Percentiles rank a stretch among this genome's conserved stretches.
These are phyloP conservation scores for Petrolisthes cinctipes DNA, from an alignment of 2,888 invertebrate species.

Conservation along the genomic window DNA sequence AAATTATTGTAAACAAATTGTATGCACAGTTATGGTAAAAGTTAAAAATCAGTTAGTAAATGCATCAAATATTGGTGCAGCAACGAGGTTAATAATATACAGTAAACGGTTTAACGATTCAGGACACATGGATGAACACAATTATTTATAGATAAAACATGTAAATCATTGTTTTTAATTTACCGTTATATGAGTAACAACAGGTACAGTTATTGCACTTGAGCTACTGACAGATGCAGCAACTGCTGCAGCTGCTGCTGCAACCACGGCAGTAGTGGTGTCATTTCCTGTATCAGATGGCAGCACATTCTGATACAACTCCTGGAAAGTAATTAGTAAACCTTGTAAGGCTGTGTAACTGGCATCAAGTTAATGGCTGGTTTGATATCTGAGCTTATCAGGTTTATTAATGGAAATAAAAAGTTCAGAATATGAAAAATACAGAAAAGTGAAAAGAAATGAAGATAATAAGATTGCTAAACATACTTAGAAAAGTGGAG, in stretches of 20 bases:
- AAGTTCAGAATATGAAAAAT: too few relatives aligned
- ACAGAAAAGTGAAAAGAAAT: too few relatives aligned
- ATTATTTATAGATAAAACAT: too few relatives aligned
- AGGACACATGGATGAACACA: too few relatives aligned
- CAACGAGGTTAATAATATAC: neutral
- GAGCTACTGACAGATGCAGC: constrained; percentile 46
- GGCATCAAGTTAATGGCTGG: too few relatives aligned
- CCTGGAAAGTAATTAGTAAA: constrained; percentile 2
- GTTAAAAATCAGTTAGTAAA: neutral
- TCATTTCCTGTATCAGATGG: constrained; percentile 22
- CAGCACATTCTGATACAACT: constrained; percentile 44
- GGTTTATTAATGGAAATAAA: too few relatives aligned
- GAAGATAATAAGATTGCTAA: too few relatives aligned
- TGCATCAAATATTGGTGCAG: neutral
- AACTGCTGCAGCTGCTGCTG: constrained; percentile 45
- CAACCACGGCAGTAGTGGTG: constrained; percentile 36
- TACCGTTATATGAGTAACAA: constrained; percentile 42
- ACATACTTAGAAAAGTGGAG: too few relatives aligned
- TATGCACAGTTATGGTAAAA: neutral
- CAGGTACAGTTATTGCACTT: constrained; percentile 41
- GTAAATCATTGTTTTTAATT: neutral
- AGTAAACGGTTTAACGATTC: neutral
- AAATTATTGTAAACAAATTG: neutral
- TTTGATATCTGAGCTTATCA: too few relatives aligned
- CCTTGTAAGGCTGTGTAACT: too few relatives aligned